Percentiles rank a stretch among this genome's conserved stretches.
Conservation (phyloP, 1,140 invertebrate genomes). For the Belonocnema kinseyi region DNA sequence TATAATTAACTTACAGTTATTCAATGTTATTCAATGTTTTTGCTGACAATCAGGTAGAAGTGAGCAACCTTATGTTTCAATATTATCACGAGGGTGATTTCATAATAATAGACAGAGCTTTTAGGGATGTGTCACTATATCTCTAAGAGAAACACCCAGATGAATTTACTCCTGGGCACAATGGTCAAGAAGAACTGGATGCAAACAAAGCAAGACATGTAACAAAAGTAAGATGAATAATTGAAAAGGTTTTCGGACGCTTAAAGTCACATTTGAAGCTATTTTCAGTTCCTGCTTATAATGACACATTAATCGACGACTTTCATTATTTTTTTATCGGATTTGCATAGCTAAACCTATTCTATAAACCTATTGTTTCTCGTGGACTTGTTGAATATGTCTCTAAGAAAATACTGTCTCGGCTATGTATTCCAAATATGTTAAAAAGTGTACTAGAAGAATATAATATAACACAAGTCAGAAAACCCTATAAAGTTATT, state of each 20-base stretch:
- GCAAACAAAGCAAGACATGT: constrained; percentile 32
- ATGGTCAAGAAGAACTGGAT: neutral
- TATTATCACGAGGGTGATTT: too few relatives aligned
- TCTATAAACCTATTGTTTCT: constrained; percentile 8
- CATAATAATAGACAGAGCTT: too few relatives aligned
- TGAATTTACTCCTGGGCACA: too few relatives aligned
- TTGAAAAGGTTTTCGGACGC: constrained; percentile 33
- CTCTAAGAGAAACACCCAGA: neutral
- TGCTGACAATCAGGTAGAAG: too few relatives aligned
- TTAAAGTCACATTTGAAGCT: constrained; percentile 18
- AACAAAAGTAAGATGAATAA: constrained; percentile 32
- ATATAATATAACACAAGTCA: constrained; percentile 1
- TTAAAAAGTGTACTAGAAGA: neutral
- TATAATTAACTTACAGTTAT: too few relatives aligned
- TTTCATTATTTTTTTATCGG: constrained; percentile 3
- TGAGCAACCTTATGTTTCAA: too few relatives aligned
- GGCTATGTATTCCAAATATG: neutral
- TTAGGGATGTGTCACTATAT: neutral
- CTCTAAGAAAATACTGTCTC: neutral
- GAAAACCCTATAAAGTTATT: neutral
- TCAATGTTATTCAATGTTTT: too few relatives aligned
- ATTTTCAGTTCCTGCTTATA: constrained; percentile 30
- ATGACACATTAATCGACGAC: constrained; percentile 17
- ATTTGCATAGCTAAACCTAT: constrained; percentile 15
- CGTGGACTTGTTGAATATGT: neutral